Evolutionary conservation across 2,888 invertebrate species (phyloP), one percentile per base, ranked within the genome.

Genomic region (Chrysina gloriosa): DNA sequence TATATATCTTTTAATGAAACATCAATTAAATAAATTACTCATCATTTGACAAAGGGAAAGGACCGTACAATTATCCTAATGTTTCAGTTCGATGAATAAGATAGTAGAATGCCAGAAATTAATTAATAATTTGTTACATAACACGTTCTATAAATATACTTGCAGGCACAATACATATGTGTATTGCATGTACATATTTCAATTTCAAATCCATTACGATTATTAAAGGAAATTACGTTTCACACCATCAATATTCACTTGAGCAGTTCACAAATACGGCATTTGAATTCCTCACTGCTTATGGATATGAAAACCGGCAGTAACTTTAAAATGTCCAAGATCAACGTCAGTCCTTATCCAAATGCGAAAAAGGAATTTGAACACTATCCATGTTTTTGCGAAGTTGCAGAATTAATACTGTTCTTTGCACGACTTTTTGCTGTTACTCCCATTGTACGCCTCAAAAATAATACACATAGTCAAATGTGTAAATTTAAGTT

Each of bases 381-480:
- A 64, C 29, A 50, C 29, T 42, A 54, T 34, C 63, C 63, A 27
- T 68, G 68, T 25, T 31, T 68, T 9, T 68, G 68, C 52, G 21
- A 45, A 45, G 45, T 50, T 19, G 19, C 50, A 6, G 25, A 11
- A 25, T 42, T 39, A 19, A 34, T 64, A n/a, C n/a, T 50, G 4
- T 16, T 25, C 21, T 54, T 54, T n/a, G 54, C 54, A 21, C 25
- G 68, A 45, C 2, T 64, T 2, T 31, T 54, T 21, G 68, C 63
- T 7, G 31, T 64, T 29, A 36, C 36, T 11, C 68, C 68, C 4
- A 56, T 68, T 29, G 45, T 31, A 3, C 11, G 19, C 3, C 1
- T 11, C 2, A 47, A 63, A n/a, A 25, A 14, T 3, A 19, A 47
- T 16, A 34, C 36, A 1, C 63, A 63, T 11, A 52, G 50, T 23